Conservation (phyloP, 2,113 vertebrate species). For the Mastomys natalensis region DNA sequence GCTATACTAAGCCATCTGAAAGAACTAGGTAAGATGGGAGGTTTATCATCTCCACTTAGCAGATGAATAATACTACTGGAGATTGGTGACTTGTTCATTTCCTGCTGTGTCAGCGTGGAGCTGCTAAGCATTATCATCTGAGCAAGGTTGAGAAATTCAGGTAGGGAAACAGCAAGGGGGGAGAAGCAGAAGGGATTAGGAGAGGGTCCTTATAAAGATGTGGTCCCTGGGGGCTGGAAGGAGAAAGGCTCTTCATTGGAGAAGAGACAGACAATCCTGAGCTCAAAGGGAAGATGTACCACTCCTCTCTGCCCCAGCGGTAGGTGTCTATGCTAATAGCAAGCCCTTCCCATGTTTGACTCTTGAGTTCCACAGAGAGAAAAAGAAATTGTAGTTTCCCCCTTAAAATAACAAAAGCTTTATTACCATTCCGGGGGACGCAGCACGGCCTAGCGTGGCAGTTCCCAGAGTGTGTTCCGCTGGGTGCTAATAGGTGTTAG, state of each 20-base stretch:
- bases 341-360: constrained; percentile 51
- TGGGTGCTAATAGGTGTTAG: constrained; percentile 82
- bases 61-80: constrained; percentile 44
- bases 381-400: constrained; percentile 72
- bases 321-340: neutral
- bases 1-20: neutral
- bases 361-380: constrained; percentile 31
- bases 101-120: neutral
- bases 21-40: neutral
- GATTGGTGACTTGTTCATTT: constrained; percentile 7
- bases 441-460: constrained; percentile 78
- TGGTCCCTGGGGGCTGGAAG: neutral
- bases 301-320: neutral
- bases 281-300: constrained; percentile 45
- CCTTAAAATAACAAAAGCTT: constrained; percentile 82
- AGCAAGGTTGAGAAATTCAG: constrained; percentile 60
- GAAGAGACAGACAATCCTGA: constrained; percentile 24
- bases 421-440: constrained; percentile 84
- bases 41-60: neutral
- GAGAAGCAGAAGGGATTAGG: constrained; percentile 24
- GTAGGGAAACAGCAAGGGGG: constrained; percentile 37
- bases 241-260: constrained; percentile 53
- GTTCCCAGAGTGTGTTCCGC: constrained; percentile 83
- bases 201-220: constrained; percentile 21
- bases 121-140: neutral